Evolutionary conservation across 2,888 invertebrate species (phyloP).

Genomic region (Drosophila peninsularis): DNA sequence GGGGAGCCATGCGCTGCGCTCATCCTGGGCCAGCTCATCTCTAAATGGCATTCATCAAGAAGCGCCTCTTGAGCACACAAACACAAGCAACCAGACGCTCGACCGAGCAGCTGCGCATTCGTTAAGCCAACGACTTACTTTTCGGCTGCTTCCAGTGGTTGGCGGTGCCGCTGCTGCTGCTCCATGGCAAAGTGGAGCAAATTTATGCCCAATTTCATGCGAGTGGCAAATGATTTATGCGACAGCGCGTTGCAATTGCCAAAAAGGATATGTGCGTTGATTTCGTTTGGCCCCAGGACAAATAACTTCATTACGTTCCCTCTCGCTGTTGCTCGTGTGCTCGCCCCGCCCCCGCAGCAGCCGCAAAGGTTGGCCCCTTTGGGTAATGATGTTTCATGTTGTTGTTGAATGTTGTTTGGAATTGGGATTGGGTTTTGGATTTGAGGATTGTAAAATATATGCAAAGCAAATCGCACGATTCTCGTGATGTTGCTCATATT

Average conservation of each 20-base stretch:
- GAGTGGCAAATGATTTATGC: conserved; percentile 79
- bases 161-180: conserved; percentile 7
- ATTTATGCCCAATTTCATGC: conserved; percentile 80
- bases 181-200: conserved; percentile 72
- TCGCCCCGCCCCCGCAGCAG: background rate
- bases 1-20: background rate
- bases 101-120: conserved; percentile 64
- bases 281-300: conserved; percentile 78
- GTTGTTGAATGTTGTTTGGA: conserved; percentile 53
- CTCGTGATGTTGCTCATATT: conserved; percentile 84
- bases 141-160: conserved; percentile 38
- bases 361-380: conserved; percentile 41
- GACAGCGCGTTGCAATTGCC: conserved; percentile 79
- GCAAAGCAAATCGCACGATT: conserved; percentile 83
- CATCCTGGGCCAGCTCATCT: conserved; percentile 24
- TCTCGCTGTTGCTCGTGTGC: conserved; percentile 2
- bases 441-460: conserved; percentile 76
- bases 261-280: conserved; percentile 80
- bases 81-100: conserved; percentile 12
- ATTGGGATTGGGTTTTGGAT: conserved; percentile 47
- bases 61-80: conserved; percentile 25
- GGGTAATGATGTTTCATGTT: conserved; percentile 72
- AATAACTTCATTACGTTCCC: conserved; percentile 75
- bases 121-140: conserved; percentile 75
- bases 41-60: conserved; percentile 40